phyloP scores from a whole-genome alignment of 37 sponge, comb jelly and placozoan genomes.

The Tethya wilhelma region DNA sequence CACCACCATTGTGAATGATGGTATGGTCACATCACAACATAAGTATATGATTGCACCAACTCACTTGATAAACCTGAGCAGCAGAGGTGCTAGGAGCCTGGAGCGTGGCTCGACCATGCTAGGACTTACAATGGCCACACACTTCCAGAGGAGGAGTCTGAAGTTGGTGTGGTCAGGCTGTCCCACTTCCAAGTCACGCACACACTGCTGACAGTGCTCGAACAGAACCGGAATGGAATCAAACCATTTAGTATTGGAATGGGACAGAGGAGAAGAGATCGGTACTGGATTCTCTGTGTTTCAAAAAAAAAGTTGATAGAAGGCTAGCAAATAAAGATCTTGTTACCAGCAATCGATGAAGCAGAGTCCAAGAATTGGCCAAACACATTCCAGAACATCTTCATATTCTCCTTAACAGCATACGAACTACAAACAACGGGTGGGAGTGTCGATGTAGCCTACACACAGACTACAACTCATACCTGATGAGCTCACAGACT shows the following conservation, averaged over 20 bases:
- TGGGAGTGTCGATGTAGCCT: neutral
- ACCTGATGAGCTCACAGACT: slow-evolving; percentile 66
- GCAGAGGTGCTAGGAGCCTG: slow-evolving; percentile 68
- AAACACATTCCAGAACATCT: slow-evolving; percentile 83
- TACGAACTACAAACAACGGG: slow-evolving; percentile 37
- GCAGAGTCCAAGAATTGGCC: slow-evolving; percentile 33
- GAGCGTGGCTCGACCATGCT: slow-evolving; percentile 67
- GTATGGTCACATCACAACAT: neutral
- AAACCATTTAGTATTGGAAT: neutral
- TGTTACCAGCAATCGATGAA: slow-evolving; percentile 33
- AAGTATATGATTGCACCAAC: neutral
- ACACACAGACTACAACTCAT: slow-evolving; percentile 3
- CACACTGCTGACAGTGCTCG: neutral
- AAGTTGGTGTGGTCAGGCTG: slow-evolving; percentile 77
- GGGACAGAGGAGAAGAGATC: neutral
- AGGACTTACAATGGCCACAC: slow-evolving; percentile 28
- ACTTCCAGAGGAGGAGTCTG: slow-evolving; percentile 76
- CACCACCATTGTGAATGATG: neutral
- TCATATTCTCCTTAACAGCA: slow-evolving; percentile 60
- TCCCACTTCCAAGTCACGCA: slow-evolving; percentile 42
- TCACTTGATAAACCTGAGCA: slow-evolving; percentile 63
- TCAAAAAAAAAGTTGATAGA: too few species aligned
- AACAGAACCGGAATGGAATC: slow-evolving; percentile 23
- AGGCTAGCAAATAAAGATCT: too few species aligned
- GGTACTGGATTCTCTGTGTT: neutral